Conservation (phyloP, 2,113 vertebrate species). For the chimpanzee (Pan troglodytes) region NHGRI_mPanTro3-v2.1_pri NC_072403.2:142290501-142291000, state of each 20-base stretch:
- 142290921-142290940: slow-evolving; percentile 19
- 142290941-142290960: slow-evolving; percentile 39
- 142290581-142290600: not conserved
- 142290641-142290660: not conserved
- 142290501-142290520: not conserved
- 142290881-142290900: slow-evolving; percentile 35
- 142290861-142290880: not conserved
- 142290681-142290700: not conserved
- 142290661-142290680: not conserved
- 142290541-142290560: not conserved
- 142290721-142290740: not conserved
- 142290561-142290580: not conserved
- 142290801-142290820: not conserved
- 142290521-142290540: not conserved
- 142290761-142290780: not conserved
- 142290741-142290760: not conserved
- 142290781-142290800: not conserved
- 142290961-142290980: slow-evolving; percentile 47
- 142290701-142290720: not conserved
- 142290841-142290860: not conserved
- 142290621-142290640: not conserved
- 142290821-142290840: slow-evolving; percentile 25
- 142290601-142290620: not conserved
- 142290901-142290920: slow-evolving; percentile 46
- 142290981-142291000: slow-evolving; percentile 39